Percentiles rank a stretch among this genome's conserved stretches.
phyloP scores from a whole-genome alignment of 2,113 vertebrate species.

The sheep (Ovis aries) region DNA sequence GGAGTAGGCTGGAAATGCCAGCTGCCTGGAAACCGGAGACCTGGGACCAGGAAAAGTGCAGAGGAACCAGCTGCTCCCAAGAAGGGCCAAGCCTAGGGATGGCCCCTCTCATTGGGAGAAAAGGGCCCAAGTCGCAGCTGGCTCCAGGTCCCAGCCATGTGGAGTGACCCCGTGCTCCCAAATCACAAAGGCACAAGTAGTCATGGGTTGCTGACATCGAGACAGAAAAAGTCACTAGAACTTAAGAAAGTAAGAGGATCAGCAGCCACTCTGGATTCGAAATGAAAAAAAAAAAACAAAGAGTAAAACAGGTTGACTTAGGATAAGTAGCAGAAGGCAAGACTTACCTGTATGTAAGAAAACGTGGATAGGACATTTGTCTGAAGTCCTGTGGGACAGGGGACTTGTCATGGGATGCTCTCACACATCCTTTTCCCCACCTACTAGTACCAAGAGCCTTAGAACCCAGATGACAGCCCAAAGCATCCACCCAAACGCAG shows the following conservation, averaged over 20 bases:
- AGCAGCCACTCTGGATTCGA: not conserved
- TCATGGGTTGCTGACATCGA: not conserved
- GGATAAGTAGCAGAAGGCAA: not conserved
- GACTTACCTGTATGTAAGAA: not conserved
- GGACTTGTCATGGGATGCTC: rapidly evolving
- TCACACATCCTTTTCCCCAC: too few species aligned
- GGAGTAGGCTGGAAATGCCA: not conserved
- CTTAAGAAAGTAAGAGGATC: not conserved
- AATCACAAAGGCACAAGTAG: not conserved
- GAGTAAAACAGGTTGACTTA: not conserved
- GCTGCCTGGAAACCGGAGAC: not conserved
- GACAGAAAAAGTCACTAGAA: not conserved
- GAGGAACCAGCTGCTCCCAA: not conserved
- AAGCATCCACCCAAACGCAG: rapidly evolving
- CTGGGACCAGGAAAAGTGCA: not conserved
- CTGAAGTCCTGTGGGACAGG: not conserved
- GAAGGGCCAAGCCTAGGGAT: not conserved
- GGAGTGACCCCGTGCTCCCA: not conserved
- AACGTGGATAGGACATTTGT: too few species aligned
- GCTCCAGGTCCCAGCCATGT: not conserved
- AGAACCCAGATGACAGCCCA: not conserved
- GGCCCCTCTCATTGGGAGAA: not conserved
- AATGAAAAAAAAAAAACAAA: not conserved
- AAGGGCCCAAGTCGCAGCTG: too few species aligned
- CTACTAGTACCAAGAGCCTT: not conserved